Evolutionary conservation across 2,888 invertebrate species (phyloP).

Genomic region (Drosophila rubida): DNA sequence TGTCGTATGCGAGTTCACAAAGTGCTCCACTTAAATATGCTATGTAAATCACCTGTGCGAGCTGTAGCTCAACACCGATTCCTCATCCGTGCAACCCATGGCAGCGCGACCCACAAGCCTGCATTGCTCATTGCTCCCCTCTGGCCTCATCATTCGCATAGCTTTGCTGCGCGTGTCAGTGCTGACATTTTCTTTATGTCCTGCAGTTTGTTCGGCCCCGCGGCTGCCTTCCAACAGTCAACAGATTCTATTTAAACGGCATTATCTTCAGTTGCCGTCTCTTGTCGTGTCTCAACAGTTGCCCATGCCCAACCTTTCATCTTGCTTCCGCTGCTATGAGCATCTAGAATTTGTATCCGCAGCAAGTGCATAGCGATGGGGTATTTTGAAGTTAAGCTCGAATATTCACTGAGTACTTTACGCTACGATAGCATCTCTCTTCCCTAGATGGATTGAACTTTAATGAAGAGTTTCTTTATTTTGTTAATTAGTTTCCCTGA

Average conservation of each 20-base stretch:
- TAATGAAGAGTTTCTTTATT: neutral
- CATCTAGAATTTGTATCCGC: constrained; percentile 6
- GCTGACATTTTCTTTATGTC: constrained; percentile 73
- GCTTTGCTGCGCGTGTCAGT: constrained; percentile 34
- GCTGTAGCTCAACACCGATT: constrained; percentile 54
- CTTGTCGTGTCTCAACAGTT: constrained; percentile 48
- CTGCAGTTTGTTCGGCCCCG: constrained; percentile 64
- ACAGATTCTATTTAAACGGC: constrained; percentile 77
- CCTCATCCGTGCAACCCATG: constrained; percentile 34
- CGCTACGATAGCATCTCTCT: too few species aligned
- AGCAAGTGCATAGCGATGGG: neutral
- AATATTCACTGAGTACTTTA: neutral
- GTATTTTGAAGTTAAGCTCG: constrained; percentile 3
- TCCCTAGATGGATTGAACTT: neutral
- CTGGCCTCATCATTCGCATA: constrained; percentile 14
- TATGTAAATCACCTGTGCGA: constrained; percentile 79
- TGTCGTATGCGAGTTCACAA: constrained; percentile 64
- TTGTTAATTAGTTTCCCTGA: neutral
- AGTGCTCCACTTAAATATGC: constrained; percentile 81
- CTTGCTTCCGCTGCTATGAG: neutral
- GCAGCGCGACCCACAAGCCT: neutral
- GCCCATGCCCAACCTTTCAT: constrained; percentile 9
- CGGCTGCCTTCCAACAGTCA: constrained; percentile 37
- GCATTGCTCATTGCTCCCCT: neutral
- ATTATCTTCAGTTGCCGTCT: constrained; percentile 67